These are phyloP conservation scores for Hypsibius dujardini DNA, from an alignment of 1,140 invertebrate genomes.

Conservation along the genomic window DNA sequence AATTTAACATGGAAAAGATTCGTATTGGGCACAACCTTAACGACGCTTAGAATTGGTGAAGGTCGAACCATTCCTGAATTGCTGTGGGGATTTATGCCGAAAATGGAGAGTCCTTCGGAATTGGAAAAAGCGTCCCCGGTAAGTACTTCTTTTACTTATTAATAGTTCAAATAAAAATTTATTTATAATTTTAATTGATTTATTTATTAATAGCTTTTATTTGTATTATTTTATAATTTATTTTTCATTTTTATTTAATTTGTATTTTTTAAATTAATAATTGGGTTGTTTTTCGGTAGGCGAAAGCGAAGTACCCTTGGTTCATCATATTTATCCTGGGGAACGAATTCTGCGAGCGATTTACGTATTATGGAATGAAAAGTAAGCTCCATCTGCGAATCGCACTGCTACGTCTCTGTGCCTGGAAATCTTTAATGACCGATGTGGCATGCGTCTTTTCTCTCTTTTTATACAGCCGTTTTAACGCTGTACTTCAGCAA, in stretches of 20 bases:
- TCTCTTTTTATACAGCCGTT: conserved; percentile 46
- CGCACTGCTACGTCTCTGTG: neutral
- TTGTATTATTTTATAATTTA: too few species aligned
- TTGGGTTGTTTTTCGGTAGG: neutral
- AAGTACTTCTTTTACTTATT: too few species aligned
- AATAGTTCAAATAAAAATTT: too few species aligned
- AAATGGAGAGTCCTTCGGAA: too few species aligned
- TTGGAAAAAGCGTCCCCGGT: too few species aligned
- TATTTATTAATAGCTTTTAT: too few species aligned
- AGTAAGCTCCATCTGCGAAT: conserved; percentile 42
- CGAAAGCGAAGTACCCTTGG: conserved; percentile 47
- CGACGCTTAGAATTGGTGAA: too few species aligned
- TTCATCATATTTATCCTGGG: conserved; percentile 80
- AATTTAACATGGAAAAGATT: too few species aligned
- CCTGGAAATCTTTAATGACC: neutral
- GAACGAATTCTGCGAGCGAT: conserved; percentile 91
- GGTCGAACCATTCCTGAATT: too few species aligned
- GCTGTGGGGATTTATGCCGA: too few species aligned
- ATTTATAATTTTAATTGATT: too few species aligned
- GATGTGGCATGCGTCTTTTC: conserved; percentile 24
- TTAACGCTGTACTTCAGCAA: conserved; percentile 57
- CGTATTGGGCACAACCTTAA: too few species aligned
- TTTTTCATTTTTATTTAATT: neutral
- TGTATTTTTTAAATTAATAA: neutral
- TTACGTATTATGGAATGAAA: conserved; percentile 87